A percentile compares a stretch with the other conserved stretches of the same genome.
Evolutionary conservation across 2,888 invertebrate species (phyloP).

Genomic region (Dorcus parallelipipedus): DNA sequence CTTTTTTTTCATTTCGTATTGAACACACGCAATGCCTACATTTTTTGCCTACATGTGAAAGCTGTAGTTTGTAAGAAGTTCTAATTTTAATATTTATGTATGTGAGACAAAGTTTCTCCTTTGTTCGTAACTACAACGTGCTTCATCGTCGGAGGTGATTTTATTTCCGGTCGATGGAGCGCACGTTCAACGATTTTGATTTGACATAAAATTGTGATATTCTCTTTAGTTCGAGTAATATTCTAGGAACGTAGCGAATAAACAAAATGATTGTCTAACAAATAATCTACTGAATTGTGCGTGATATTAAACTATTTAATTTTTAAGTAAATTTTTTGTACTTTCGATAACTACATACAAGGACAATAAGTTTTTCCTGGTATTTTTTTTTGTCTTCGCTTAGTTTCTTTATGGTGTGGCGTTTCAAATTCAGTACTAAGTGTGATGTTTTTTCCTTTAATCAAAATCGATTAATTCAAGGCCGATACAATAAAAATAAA

Average conservation of each 20-base stretch:
- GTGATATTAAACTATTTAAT: slow-evolving; percentile 9
- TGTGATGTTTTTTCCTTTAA: too few species aligned
- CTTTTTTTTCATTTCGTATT: slow-evolving; percentile 5
- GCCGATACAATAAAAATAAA: too few species aligned
- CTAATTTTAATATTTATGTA: background rate
- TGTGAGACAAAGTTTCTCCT: too few species aligned
- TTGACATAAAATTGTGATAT: slow-evolving; percentile 14
- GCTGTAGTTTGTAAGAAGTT: background rate
- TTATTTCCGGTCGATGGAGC: background rate
- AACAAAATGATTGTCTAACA: slow-evolving; percentile 2
- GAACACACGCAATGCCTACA: slow-evolving; percentile 11
- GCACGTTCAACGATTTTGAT: slow-evolving; percentile 1
- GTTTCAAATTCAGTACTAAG: too few species aligned
- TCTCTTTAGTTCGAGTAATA: slow-evolving; percentile 12
- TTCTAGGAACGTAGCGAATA: slow-evolving; percentile 3
- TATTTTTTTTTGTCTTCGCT: too few species aligned
- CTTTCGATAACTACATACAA: background rate
- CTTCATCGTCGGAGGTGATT: too few species aligned
- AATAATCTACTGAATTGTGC: slow-evolving; percentile 10
- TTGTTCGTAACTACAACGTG: too few species aligned
- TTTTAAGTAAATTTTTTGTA: slow-evolving; percentile 3
- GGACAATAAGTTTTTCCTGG: background rate
- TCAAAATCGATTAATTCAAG: too few species aligned
- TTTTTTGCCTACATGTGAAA: background rate
- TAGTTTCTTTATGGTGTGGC: too few species aligned